Percentiles rank a stretch among this genome's conserved stretches.
Conservation (phyloP, 2,113 vertebrate species). For the Ciconia maguari region DNA sequence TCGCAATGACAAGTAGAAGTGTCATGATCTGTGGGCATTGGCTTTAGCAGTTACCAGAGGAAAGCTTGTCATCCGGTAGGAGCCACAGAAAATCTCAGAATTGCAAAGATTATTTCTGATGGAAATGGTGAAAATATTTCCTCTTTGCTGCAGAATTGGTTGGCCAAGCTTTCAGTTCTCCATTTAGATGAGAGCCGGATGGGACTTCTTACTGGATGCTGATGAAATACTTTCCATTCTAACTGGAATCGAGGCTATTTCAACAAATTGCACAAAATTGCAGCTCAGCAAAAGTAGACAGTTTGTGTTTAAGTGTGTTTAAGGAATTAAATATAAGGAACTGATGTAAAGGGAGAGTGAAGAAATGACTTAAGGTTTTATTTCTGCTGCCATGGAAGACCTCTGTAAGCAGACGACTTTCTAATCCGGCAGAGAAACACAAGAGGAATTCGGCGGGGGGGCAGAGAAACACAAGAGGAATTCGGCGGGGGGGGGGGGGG, state of each 20-base stretch:
- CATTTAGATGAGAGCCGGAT: background rate
- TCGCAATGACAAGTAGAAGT: background rate
- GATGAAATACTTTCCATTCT: slow-evolving; percentile 44
- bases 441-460: background rate
- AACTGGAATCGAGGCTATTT: slow-evolving; percentile 27
- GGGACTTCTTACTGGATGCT: slow-evolving; percentile 1
- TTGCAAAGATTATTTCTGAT: background rate
- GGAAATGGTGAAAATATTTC: background rate
- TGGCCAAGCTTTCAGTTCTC: slow-evolving; percentile 34
- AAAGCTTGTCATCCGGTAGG: background rate
- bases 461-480: background rate
- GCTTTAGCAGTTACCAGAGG: background rate
- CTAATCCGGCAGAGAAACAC: background rate
- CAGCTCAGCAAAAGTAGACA: background rate
- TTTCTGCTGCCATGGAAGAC: background rate
- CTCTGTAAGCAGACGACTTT: background rate
- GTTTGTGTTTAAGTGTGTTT: background rate
- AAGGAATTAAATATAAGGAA: slow-evolving; percentile 2
- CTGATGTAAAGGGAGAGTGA: background rate
- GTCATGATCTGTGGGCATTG: background rate
- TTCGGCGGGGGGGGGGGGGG: no score
- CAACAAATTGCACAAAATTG: background rate
- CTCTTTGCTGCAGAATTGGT: background rate
- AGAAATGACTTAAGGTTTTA: background rate
- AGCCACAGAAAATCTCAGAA: background rate